Base-by-base conservation (phyloP, 30 jellyfish, hydroid and myxozoan genomes). In the Cassiopea xamachana region DNA sequence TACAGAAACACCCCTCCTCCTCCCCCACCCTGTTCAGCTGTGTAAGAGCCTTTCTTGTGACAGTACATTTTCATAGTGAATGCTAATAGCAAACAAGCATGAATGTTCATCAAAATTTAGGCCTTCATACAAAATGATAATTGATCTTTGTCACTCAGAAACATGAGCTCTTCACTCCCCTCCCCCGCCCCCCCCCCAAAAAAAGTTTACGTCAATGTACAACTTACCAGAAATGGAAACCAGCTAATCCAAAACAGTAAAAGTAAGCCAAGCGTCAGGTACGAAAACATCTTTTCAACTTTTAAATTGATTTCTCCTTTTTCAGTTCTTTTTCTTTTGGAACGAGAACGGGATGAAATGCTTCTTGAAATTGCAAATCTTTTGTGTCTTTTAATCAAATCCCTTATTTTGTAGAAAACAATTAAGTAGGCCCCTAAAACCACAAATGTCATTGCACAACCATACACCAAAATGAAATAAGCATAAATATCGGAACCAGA, bases 141-240 rank as follows among this genome's bases (percentile, higher is more conserved):
- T 27, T 27, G 39, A 27, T 0, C 39, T 27, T 27, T 27, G 39
- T 27, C 39, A 27, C 39, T 27, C 39, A 27, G 39, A 27, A 27
- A 27, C 39, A 27, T 27, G 39, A 27, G 39, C 39, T 27, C 39
- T 27, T 27, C 39, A 27, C 39, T 27, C 39, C 39, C 39, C 39
- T 27, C 39, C 39, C 39, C 39, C 39, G 39, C 39, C 39, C 39
- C 39, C 39, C 39, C 39, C 39, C 39, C 39, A 27, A 27, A 27
- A 27, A 27, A 27, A 27, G 39, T 27, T 0, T 27, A 27, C 39
- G 0, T 27, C 39, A 27, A 27, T 27, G 39, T 27, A 55, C 7
- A 10, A 89, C 98, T 89, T 62, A 94, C 98, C 97, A 94, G 69
- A 77, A 94, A 94, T 81, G 98, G 98, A n/a, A 94, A 89, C 98